Base-by-base conservation (phyloP, 2,113 vertebrate species). In the Rafetus swinhoei region DNA sequence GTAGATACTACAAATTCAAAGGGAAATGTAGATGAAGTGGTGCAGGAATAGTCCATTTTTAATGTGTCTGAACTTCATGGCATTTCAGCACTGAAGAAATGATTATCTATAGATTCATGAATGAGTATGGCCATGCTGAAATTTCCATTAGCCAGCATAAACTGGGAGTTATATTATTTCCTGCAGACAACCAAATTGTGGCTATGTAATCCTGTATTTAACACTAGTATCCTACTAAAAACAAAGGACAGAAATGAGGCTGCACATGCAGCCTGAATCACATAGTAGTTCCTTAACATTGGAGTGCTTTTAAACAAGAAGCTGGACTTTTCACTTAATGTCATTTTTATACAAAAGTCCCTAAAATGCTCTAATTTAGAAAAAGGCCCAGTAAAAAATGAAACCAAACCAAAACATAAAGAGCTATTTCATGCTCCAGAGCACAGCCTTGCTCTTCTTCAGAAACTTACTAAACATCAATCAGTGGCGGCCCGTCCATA, bases 351-450 rank as follows among this genome's bases (percentile, higher is more conserved):
- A 60, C 35, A 60, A 60, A 90, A 81, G 29, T 9, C 45, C 5
- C 65, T 14, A 2, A 79, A 94, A 79, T 62, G 29, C 1, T 7
- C 9, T 9, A 45, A 45, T 45, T 45, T 45, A 45, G 45, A 45
- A 45, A 45, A 45, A 45, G 45, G 45, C 45, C 45, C 45, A 45
- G 45, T 45, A 45, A 45, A 45, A 45, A 45, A 45, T 45, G 6
- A 56, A 54, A 27, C 5, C 1, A 85, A 10, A 89, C 82, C 52
- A n/a, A 87, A 69, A 24, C 0, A 2, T 3, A n/a, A 82, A 69
- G 3, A 32, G 4, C 14, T 0, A 16, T 0, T 0, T 62, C 74
- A 55, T 13, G 2, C 82, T 15, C 4, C 53, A 88, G 21, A 32
- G 89, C 54, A 84, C 55, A 72, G 45, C 45, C 45, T 45, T 45